phyloP scores from a whole-genome alignment of 1,140 invertebrate genomes.

The Hypothenemus hampei region DNA sequence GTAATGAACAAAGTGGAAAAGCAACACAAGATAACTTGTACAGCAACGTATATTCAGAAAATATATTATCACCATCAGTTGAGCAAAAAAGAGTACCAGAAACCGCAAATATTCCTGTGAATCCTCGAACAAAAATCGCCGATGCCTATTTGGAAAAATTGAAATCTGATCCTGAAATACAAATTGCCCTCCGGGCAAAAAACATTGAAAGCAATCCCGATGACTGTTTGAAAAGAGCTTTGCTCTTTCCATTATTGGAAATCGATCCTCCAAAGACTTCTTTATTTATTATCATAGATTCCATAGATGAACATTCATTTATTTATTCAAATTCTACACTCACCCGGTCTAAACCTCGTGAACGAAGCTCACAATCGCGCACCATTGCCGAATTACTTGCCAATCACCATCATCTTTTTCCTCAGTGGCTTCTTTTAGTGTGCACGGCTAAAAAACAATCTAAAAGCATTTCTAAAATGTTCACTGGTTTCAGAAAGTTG shows the following conservation, averaged over 20 bases:
- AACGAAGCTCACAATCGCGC: conserved; percentile 52
- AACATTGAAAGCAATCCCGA: conserved; percentile 79
- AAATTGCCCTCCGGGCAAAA: conserved; percentile 63
- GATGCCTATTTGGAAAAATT: conserved; percentile 80
- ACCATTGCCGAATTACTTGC: conserved; percentile 83
- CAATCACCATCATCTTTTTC: conserved; percentile 87
- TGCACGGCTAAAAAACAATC: conserved; percentile 84
- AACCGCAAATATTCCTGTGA: conserved; percentile 53
- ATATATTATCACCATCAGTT: conserved; percentile 33
- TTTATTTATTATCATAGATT: conserved; percentile 84
- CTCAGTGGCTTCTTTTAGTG: conserved; percentile 86
- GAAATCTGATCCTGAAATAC: conserved; percentile 68
- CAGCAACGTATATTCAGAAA: conserved; percentile 38
- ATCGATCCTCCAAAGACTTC: conserved; percentile 77
- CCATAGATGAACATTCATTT: conserved; percentile 73
- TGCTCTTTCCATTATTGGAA: conserved; percentile 82
- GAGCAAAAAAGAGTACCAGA: conserved; percentile 32
- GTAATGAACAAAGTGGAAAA: conserved; percentile 31
- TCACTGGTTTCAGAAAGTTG: conserved; percentile 91
- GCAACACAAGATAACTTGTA: conserved; percentile 39
- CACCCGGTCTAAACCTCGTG: conserved; percentile 45
- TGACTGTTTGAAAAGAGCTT: conserved; percentile 82
- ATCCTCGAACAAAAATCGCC: conserved; percentile 59
- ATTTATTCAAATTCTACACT: conserved; percentile 45
- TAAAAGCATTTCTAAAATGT: conserved; percentile 83